Evolutionary conservation across 1,140 invertebrate genomes (phyloP), one percentile per base, ranked within the genome.

Genomic region (Hycleus cichorii): DNA sequence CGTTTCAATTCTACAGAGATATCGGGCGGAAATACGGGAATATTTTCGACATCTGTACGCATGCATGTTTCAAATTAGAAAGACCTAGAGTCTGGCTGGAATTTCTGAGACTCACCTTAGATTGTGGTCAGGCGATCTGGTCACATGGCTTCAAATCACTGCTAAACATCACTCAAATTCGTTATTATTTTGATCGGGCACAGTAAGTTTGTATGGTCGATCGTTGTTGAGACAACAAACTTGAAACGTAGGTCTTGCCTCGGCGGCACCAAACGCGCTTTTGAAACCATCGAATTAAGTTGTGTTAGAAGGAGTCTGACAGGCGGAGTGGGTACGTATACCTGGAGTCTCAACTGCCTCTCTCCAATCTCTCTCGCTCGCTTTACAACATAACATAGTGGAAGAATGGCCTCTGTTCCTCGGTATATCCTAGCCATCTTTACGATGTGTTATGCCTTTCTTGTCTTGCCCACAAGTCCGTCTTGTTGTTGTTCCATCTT

Each of bases 281-380:
- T 54, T 59, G 46, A 58, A 47, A 40, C 43, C 52, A 39, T 48
- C 44, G 51, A 57, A 62, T 62, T 62, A 58, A 62, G 60, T 62
- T 62, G 60, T 62, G 60, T 58, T 50, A 18, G 42, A 51, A 44
- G 49, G 57, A 62, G 60, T 49, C 60, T 62, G 60, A 62, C 60
- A 62, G 60, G 50, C 58, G 27, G 51, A 59, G 50, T 50, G 27
- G 51, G 53, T 50, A 42, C 39, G 45, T 39, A 46, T 60, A 60
- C 58, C 58, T 60, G 50, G 48, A 45, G 24, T 48, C 50, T 32
- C 32, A 39, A 39, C 50, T 50, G 54, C 26, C 8, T n/a, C 49
- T 26, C 18, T 1, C 40, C 38, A 12, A 51, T 4, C 9, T 39
- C 51, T 32, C 24, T 32, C 24, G 26, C 43, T 3, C n/a, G 18